Evolutionary conservation across 2,888 invertebrate genomes (phyloP).

Genomic region (Latrodectus elegans): DNA sequence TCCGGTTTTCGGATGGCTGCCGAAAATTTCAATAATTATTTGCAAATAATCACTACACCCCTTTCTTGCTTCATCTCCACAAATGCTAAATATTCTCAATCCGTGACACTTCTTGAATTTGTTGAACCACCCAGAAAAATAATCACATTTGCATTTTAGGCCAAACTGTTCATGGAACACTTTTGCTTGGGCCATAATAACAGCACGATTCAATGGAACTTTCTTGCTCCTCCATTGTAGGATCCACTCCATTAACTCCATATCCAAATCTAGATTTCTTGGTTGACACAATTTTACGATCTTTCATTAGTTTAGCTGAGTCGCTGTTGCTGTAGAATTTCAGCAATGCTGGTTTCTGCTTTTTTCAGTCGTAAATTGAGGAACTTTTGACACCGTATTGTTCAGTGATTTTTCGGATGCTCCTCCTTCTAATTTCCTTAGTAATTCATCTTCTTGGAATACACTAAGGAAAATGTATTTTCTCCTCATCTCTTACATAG

Average conservation of each 20-base stretch:
- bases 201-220: not conserved
- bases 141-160: not conserved
- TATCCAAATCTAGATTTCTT: not conserved
- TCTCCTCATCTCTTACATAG: too few relatives aligned
- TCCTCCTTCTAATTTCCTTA: too few relatives aligned
- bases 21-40: too few relatives aligned
- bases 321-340: not conserved
- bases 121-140: too few relatives aligned
- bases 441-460: too few relatives aligned
- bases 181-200: not conserved
- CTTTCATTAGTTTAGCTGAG: not conserved
- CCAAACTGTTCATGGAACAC: not conserved
- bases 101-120: not conserved
- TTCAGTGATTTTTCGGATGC: too few relatives aligned
- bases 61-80: too few relatives aligned
- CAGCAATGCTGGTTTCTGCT: not conserved
- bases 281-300: not conserved
- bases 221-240: not conserved
- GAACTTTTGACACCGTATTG: too few relatives aligned
- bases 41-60: too few relatives aligned
- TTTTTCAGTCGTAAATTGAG: not conserved
- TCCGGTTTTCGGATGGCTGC: too few relatives aligned
- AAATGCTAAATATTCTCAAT: not conserved
- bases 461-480: too few relatives aligned
- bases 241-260: not conserved